Base-by-base conservation (phyloP, 2,113 vertebrate species). In the Ginglymostoma cirratum region DNA sequence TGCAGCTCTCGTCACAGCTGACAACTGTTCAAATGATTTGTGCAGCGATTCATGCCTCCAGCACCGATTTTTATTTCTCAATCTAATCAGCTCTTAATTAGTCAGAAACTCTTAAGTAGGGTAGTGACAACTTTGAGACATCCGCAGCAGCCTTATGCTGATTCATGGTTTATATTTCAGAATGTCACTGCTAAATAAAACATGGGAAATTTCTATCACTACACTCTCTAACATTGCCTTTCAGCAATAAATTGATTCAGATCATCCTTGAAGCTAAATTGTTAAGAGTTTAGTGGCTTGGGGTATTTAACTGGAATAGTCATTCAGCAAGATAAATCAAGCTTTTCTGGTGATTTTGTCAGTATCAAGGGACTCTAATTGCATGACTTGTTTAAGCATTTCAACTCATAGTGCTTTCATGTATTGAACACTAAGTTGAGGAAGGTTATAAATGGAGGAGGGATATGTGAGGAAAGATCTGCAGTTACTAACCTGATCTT, bases 41-140 rank as follows among this genome's bases (percentile, higher is more conserved):
- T 95, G 94, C n/a, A 52, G 67, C 6, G 45, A 72, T 95, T 8
- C 94, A 52, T 72, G 76, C 42, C 94, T 19, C 14, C 67, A 95
- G n/a, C 69, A 45, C 69, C 72, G 45, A 95, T 95, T 76, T 72
- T 42, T 72, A 70, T 72, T 95, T 69, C 38, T 27, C 69, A 45
- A 95, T 95, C 94, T 95, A 95, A 95, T 95, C 24, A 95, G 69
- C 94, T 95, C 69, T 95, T 95, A 95, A 95, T 95, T 95, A 72
- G 94, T 52, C 67, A 95, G 23, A 70, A 34, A 95, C 27, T 76
- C n/a, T 1, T 70, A 95, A 72, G 94, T 52, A 72, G 4, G 69
- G 15, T 72, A 27, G 38, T 72, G 94, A 72, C 12, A 27, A 10
- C 27, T 45, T 42, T 76, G 94, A 95, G 52, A 76, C 72, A 76